These are phyloP conservation scores for Papio anubis DNA, from an alignment of 2,113 vertebrate genomes.

Conservation along the genomic window DNA sequence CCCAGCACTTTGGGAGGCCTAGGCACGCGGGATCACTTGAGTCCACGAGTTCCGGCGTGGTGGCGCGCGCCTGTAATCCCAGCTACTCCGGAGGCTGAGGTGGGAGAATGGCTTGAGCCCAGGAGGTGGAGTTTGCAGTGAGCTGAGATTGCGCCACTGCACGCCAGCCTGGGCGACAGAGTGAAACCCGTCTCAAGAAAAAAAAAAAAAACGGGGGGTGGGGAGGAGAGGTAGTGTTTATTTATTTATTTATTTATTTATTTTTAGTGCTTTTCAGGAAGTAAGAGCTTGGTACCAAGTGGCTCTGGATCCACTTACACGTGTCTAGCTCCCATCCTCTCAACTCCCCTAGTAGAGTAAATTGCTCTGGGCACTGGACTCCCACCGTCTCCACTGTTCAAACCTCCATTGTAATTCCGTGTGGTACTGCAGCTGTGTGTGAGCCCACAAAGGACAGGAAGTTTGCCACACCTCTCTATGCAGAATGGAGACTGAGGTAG, in stretches of 20 bases:
- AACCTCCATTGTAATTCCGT: background rate
- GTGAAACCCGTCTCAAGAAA: no score
- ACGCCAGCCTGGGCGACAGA: no score
- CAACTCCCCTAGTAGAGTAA: background rate
- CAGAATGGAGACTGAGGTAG: background rate
- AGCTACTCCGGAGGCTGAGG: no score
- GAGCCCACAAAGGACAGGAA: background rate
- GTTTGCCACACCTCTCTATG: background rate
- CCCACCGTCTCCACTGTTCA: background rate
- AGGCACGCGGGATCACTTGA: no score
- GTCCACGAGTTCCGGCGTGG: no score
- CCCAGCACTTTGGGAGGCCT: no score
- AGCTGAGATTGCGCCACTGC: no score
- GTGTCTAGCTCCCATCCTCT: background rate
- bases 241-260: no score
- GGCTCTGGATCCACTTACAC: background rate
- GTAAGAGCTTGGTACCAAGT: background rate
- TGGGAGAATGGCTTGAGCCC: no score
- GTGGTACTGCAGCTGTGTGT: background rate
- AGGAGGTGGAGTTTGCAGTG: no score
- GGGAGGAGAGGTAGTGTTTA: no score
- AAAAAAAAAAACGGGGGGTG: accelerated
- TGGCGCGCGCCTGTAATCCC: no score
- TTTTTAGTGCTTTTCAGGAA: background rate
- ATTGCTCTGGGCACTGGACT: background rate